phyloP scores from a whole-genome alignment of 2,888 invertebrate species.

The Agelastica alni region DNA sequence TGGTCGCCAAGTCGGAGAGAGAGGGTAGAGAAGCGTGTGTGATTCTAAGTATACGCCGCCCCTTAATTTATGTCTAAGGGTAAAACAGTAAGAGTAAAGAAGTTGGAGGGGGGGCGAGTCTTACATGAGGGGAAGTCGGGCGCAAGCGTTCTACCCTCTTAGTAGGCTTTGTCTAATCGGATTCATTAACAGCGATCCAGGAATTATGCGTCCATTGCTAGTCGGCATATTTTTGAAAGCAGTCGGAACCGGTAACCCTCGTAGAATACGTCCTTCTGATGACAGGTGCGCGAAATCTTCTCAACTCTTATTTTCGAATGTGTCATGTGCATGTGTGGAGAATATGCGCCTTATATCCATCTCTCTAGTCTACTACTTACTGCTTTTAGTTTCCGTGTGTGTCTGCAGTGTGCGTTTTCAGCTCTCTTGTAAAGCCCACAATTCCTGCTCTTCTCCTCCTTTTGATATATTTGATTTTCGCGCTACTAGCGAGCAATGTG shows the following conservation, averaged over 20 bases:
- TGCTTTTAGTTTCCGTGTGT: constrained; percentile 35
- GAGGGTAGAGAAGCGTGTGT: constrained; percentile 54
- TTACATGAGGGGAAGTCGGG: constrained; percentile 50
- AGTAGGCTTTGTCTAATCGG: constrained; percentile 62
- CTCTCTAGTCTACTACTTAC: constrained; percentile 26
- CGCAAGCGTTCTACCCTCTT: constrained; percentile 58
- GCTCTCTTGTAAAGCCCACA: constrained; percentile 3
- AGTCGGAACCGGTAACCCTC: constrained; percentile 56
- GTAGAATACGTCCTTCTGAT: constrained; percentile 48
- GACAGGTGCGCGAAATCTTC: constrained; percentile 45
- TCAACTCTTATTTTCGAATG: constrained; percentile 32
- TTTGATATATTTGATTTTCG: constrained; percentile 37
- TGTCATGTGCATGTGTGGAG: constrained; percentile 42
- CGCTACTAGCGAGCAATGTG: constrained; percentile 34
- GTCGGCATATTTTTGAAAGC: constrained; percentile 60
- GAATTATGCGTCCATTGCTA: constrained; percentile 62
- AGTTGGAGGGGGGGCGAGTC: constrained; percentile 47
- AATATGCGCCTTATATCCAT: constrained; percentile 38
- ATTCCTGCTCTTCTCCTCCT: constrained; percentile 10
- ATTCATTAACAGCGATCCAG: constrained; percentile 64
- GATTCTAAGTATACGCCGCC: constrained; percentile 59
- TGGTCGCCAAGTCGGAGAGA: constrained; percentile 54
- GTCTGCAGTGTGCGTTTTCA: constrained; percentile 34
- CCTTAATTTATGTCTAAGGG: constrained; percentile 59
- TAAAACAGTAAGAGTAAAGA: constrained; percentile 58